Evolutionary conservation across 1,140 invertebrate species (phyloP).

Genomic region (Heliconius nattereri): DNA sequence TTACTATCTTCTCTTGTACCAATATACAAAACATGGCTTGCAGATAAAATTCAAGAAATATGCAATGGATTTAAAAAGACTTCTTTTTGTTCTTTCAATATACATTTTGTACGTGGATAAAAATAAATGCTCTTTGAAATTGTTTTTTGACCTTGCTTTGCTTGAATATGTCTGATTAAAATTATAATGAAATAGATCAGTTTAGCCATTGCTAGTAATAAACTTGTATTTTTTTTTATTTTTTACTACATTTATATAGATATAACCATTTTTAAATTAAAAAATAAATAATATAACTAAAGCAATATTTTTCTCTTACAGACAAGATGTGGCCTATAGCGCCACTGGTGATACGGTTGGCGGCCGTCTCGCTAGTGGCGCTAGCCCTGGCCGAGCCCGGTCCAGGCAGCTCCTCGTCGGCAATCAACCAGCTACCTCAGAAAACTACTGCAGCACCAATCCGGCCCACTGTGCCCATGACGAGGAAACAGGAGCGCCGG

Average conservation of each 20-base stretch:
- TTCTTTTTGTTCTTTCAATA: constrained; percentile 15
- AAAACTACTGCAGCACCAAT: constrained; percentile 22
- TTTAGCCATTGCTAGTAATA: background rate
- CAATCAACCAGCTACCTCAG: constrained; percentile 24
- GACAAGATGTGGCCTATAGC: constrained; percentile 61
- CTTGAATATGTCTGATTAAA: background rate
- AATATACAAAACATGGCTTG: constrained; percentile 30
- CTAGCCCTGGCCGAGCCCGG: constrained; percentile 59
- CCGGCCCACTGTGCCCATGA: constrained; percentile 35
- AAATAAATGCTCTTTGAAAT: background rate
- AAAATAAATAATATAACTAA: background rate
- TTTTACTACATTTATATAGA: background rate
- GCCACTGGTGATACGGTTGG: constrained; percentile 73
- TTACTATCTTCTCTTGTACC: constrained; percentile 27
- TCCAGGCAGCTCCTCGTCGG: constrained; percentile 42
- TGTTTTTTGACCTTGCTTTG: background rate
- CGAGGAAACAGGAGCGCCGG: constrained; percentile 43
- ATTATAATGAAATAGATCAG: background rate
- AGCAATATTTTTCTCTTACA: constrained; percentile 43
- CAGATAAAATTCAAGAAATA: constrained; percentile 25
- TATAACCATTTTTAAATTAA: background rate
- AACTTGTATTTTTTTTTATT: background rate
- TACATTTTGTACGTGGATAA: background rate
- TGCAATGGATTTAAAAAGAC: constrained; percentile 1
- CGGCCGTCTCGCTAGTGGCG: constrained; percentile 72